Percentiles rank a stretch among this genome's conserved stretches.
Conservation (phyloP, 1,140 invertebrate genomes). For the Leptinotarsa texana region DNA sequence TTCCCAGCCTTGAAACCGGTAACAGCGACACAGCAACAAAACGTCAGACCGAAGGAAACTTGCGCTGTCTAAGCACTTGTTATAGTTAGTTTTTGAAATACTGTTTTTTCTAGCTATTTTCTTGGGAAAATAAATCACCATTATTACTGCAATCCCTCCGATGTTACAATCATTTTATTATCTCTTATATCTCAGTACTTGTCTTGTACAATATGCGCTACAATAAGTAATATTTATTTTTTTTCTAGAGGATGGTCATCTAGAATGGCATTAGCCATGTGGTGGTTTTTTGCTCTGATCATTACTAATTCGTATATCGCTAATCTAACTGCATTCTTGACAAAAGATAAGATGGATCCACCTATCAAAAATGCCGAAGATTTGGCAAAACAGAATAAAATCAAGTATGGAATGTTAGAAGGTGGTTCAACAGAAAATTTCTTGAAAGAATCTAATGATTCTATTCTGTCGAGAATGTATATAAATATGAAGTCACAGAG, state of each 20-base stretch:
- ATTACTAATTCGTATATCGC: constrained; percentile 96
- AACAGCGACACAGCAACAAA: no score
- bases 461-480: constrained; percentile 71
- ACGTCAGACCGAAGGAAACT: no score
- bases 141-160: neutral
- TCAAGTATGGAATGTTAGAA: constrained; percentile 80
- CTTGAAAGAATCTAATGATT: constrained; percentile 72
- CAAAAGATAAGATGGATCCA: constrained; percentile 79
- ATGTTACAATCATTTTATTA: neutral
- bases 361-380: constrained; percentile 89
- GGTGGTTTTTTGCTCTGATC: constrained; percentile 96
- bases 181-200: neutral
- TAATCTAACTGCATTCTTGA: constrained; percentile 93
- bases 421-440: constrained; percentile 76
- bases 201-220: no score
- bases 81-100: no score
- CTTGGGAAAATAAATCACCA: no score
- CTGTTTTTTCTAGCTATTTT: no score
- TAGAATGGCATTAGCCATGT: constrained; percentile 80
- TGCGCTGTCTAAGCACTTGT: no score
- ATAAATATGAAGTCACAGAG: constrained; percentile 78
- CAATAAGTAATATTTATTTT: no score
- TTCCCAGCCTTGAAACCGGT: no score
- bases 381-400: constrained; percentile 84
- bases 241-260: constrained; percentile 69